Evolutionary conservation across 2,797 vertebrate genomes (phyloP).

Genomic region (Danio albolineatus): DNA sequence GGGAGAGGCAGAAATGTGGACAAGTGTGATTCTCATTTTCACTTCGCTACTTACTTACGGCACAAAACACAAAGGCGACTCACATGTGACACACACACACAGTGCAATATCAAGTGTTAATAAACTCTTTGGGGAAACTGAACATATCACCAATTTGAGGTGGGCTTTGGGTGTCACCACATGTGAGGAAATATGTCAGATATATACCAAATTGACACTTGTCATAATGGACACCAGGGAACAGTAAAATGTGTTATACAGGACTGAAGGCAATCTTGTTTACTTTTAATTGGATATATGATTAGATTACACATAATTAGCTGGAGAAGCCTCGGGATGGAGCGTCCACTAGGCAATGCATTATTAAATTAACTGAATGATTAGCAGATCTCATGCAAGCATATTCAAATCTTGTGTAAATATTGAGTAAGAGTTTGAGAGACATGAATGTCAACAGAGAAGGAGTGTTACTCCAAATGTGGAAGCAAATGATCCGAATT

Average conservation of each 20-base stretch:
- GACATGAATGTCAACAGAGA: background rate
- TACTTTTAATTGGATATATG: conserved; percentile 6
- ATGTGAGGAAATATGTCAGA: background rate
- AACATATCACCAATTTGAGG: background rate
- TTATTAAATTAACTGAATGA: conserved; percentile 13
- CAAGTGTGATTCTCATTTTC: conserved; percentile 52
- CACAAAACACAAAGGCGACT: conserved; percentile 43
- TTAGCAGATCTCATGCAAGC: background rate
- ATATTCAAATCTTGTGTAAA: background rate
- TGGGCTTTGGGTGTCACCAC: background rate
- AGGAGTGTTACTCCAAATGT: too few species aligned
- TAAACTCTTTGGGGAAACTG: background rate
- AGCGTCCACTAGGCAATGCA: background rate
- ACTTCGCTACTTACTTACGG: conserved; percentile 7
- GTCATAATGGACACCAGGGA: background rate
- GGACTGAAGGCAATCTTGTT: background rate
- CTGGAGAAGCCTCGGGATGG: conserved; percentile 1
- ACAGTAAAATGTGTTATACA: background rate
- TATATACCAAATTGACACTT: background rate
- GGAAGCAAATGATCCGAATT: too few species aligned
- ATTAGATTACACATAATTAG: conserved; percentile 13
- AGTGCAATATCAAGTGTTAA: conserved; percentile 1
- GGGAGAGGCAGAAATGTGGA: conserved; percentile 40
- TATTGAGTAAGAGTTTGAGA: background rate
- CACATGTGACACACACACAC: background rate